Evolutionary conservation across 2,797 vertebrate species (phyloP), one percentile per base, ranked within the genome.

Genomic region (Tapirus indicus): DNA sequence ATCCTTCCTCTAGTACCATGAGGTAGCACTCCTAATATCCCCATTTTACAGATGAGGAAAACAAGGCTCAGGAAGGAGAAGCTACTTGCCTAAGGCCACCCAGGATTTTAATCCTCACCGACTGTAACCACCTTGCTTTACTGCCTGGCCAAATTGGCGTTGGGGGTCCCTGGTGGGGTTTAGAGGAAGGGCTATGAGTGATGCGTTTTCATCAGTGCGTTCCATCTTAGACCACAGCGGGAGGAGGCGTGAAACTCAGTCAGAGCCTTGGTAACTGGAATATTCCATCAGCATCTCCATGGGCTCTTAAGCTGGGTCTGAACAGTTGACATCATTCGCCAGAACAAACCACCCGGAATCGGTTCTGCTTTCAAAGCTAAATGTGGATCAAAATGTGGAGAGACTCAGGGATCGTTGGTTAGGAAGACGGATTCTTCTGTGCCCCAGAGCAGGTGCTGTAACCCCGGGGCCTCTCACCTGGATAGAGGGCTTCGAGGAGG

Each of bases 371-470:
- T 80, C 66, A 64, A 32, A 79, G 77, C 72, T 32, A 12, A 35
- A 12, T 0, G 60, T 18, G 16, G 66, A 21, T 44, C 54, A 18
- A 35, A 47, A 3, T 11, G 27, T 23, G 49, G 64, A 44, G 1
- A 11, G 54, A 52, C 38, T 56, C 58, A 44, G n/a, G 25, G 27
- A 21, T 49, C 23, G 0, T 23, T n/a, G 7, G 0, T 20, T 2
- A 75, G 87, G 89, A 66, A 38, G 58, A 41, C 29, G 0, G 23
- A n/a, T 11, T 35, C 62, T 21, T 44, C 41, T 23, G 20, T 52
- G 88, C 68, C 41, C 80, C 66, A 5, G 17, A 9, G 44, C 6
- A 5, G 58, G 5, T 25, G 85, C 84, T 1, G 8, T 12, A 4
- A 32, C 25, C 71, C 83, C 10, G 5, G 44, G 74, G 29, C 20